Evolutionary conservation across 2,888 invertebrate genomes (phyloP).

Genomic region (Ennomos erosarius): DNA sequence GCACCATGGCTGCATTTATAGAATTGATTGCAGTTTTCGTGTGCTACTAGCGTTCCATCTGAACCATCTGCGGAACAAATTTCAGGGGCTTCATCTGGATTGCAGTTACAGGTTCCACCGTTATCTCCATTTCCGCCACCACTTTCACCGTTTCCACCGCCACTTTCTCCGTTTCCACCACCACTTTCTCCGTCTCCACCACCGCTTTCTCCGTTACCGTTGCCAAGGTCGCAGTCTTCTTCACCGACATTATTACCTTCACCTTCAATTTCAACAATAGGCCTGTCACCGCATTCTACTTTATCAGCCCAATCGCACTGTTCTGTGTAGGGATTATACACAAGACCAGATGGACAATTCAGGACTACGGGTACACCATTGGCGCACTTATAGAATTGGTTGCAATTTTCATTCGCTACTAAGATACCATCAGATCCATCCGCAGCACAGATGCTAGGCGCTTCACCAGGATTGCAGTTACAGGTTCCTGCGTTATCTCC

Average conservation of each 20-base stretch:
- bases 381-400: conserved; percentile 54
- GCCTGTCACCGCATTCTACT: conserved; percentile 53
- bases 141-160: conserved; percentile 8
- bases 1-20: conserved; percentile 44
- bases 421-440: conserved; percentile 47
- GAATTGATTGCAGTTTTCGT: conserved; percentile 49
- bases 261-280: conserved; percentile 36
- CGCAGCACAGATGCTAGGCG: conserved; percentile 49
- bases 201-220: conserved; percentile 9
- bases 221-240: conserved; percentile 9
- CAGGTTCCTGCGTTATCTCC: conserved; percentile 21
- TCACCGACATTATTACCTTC: conserved; percentile 16
- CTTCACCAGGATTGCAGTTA: conserved; percentile 41
- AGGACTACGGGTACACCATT: conserved; percentile 47
- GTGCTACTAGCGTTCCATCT: conserved; percentile 48
- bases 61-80: conserved; percentile 44
- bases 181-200: conserved; percentile 9
- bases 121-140: conserved; percentile 15
- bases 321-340: conserved; percentile 49
- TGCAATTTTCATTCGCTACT: conserved; percentile 56
- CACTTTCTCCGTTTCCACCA: conserved; percentile 7
- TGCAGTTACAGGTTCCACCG: conserved; percentile 37
- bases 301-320: conserved; percentile 56
- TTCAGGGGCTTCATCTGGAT: conserved; percentile 42
- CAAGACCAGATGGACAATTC: conserved; percentile 42